Base-by-base conservation (phyloP, 2,888 invertebrate genomes). In the Choristoneura rosaceana region DNA sequence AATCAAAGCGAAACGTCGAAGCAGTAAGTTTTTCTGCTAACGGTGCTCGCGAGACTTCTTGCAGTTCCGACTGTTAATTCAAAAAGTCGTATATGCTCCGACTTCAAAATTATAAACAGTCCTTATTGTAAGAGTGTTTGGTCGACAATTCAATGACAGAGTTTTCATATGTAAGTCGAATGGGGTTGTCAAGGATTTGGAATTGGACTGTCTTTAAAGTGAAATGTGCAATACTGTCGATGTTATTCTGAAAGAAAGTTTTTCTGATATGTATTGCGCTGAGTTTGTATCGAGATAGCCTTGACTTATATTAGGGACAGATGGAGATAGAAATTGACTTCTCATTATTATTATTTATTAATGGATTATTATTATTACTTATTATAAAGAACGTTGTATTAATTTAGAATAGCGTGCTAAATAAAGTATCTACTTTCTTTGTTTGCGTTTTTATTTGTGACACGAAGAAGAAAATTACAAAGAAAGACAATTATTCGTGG, bases 131-230 rank as follows among this genome's bases (percentile, higher is more conserved):
- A 12, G 25, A 9, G 4, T 10, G 43, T 8, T 25, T 25, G 43
- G 62, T 62, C 45, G 25, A 45, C 62, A 45, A n/a, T 62, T 3
- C 45, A 45, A 14, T 62, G 8, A 62, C 8, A 8, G 14, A n/a
- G 9, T 2, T n/a, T n/a, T 17, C 12, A 7, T 10, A 2, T 17
- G 8, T 61, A 41, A 43, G 41, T 43, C 3, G 61, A 17, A 45
- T 45, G 9, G 9, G 12, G 8, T 15, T 45, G n/a, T 45, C 14
- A 25, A 0, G 33, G 25, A 45, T 62, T 43, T 61, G 12, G 41
- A 62, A 62, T 62, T 62, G 62, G 41, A 45, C 62, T 45, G 62
- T 25, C 62, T 62, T 45, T 8, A 8, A 62, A 62, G 14, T 45
- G 25, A 41, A 45, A 62, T 33, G 62, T 62, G 62, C 45, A 62